Evolutionary conservation across 2,113 vertebrate genomes (phyloP).

Genomic region (Cavia porcellus): DNA sequence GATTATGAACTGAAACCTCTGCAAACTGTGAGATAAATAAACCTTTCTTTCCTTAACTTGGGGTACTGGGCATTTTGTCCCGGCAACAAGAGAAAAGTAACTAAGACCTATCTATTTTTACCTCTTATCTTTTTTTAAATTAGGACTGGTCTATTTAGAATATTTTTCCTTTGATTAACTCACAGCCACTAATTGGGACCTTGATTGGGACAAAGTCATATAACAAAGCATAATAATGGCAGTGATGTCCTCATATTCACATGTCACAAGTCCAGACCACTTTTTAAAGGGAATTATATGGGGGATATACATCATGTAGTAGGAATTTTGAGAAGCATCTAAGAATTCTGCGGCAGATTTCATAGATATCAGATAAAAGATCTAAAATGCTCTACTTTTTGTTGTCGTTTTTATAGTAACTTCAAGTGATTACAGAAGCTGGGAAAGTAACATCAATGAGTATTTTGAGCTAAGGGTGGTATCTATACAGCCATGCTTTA

Average conservation of each 20-base stretch:
- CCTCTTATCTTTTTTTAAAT: neutral
- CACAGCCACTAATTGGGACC: neutral
- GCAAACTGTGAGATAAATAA: no score
- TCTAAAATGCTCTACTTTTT: neutral
- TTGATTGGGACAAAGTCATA: neutral
- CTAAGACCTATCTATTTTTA: neutral
- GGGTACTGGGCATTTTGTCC: no score
- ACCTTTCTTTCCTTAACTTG: no score
- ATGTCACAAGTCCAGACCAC: neutral
- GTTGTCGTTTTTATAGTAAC: neutral
- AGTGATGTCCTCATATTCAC: neutral
- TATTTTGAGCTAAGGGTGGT: neutral
- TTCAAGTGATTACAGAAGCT: neutral
- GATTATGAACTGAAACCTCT: no score
- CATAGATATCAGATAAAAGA: neutral
- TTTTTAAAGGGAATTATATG: neutral
- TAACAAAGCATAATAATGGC: neutral
- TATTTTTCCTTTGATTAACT: neutral
- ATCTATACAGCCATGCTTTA: neutral
- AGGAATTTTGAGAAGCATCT: neutral
- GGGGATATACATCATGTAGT: fast-evolving
- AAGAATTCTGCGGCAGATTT: conserved; percentile 11
- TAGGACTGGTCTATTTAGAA: neutral
- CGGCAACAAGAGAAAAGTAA: no score
- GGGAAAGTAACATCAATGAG: neutral